Evolutionary conservation across 2,797 vertebrate species (phyloP).

Genomic region (Hydrocynus forskahlii): DNA sequence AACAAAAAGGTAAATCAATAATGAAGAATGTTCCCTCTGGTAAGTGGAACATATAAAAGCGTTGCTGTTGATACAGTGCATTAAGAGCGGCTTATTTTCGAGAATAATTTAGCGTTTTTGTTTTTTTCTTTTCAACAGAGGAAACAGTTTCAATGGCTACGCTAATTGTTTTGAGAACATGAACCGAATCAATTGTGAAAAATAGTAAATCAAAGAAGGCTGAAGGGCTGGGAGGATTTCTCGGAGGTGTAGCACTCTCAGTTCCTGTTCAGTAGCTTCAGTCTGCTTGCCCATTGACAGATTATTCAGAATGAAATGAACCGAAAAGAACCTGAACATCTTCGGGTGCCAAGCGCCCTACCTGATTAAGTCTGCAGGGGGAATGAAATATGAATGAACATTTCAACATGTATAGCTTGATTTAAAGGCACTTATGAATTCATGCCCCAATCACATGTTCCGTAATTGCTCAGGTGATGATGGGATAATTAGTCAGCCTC

Average conservation of each 20-base stretch:
- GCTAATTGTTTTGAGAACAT: constrained; percentile 7
- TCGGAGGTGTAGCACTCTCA: constrained; percentile 20
- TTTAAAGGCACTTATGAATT: constrained; percentile 5
- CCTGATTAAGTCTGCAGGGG: background rate
- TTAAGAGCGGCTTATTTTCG: background rate
- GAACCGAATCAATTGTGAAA: constrained; percentile 3
- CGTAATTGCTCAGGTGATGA: constrained; percentile 49
- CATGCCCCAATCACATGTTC: constrained; percentile 13
- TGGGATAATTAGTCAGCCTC: constrained; percentile 56
- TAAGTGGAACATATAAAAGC: constrained; percentile 10
- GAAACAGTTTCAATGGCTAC: background rate
- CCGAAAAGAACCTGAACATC: constrained; percentile 38
- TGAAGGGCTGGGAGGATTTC: constrained; percentile 17
- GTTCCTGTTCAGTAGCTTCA: constrained; percentile 23
- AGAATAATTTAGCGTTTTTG: background rate
- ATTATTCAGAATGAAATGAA: constrained; percentile 39
- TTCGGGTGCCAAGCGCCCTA: constrained; percentile 30
- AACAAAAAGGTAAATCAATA: constrained; percentile 10
- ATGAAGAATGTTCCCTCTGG: background rate
- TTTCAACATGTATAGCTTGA: constrained; percentile 7
- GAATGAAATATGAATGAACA: constrained; percentile 25
- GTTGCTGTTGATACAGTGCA: background rate
- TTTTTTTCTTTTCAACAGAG: background rate
- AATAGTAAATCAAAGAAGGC: constrained; percentile 39
- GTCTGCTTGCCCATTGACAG: constrained; percentile 31